Conservation (phyloP, 1,140 invertebrate species). For the Orchestia grillus region DNA sequence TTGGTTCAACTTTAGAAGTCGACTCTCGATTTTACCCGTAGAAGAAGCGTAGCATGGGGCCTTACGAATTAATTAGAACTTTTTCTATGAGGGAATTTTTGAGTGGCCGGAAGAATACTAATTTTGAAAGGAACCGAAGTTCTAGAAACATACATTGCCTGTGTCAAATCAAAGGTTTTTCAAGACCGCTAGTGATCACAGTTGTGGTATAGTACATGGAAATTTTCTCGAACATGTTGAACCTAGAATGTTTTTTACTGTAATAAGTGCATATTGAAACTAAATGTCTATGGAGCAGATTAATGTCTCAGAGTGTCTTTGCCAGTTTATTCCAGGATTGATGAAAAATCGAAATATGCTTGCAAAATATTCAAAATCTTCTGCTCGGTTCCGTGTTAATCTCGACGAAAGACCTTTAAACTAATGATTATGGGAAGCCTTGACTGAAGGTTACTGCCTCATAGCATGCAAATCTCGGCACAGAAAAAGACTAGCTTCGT, state of each 20-base stretch:
- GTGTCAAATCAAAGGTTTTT: too few relatives aligned
- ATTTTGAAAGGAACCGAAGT: too few relatives aligned
- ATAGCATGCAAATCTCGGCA: background rate
- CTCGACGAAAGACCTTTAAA: constrained; percentile 3
- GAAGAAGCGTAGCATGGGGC: too few relatives aligned
- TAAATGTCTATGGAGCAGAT: background rate
- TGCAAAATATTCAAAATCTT: background rate
- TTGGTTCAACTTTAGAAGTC: too few relatives aligned
- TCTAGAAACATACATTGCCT: too few relatives aligned
- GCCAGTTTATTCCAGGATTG: background rate
- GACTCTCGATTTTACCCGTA: too few relatives aligned
- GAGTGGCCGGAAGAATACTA: too few relatives aligned
- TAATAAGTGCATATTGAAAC: background rate
- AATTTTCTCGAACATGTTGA: too few relatives aligned
- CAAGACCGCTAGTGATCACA: too few relatives aligned
- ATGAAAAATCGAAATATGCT: background rate
- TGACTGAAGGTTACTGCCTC: background rate
- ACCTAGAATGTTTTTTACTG: background rate
- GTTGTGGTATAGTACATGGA: too few relatives aligned
- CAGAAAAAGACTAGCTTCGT: constrained; percentile 3
- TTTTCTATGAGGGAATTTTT: too few relatives aligned
- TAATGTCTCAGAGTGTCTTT: background rate
- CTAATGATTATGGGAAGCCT: constrained; percentile 37
- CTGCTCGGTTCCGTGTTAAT: background rate
- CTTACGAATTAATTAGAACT: too few relatives aligned